Evolutionary conservation across 1,140 invertebrate genomes (phyloP).

Genomic region (Atta colombica): DNA sequence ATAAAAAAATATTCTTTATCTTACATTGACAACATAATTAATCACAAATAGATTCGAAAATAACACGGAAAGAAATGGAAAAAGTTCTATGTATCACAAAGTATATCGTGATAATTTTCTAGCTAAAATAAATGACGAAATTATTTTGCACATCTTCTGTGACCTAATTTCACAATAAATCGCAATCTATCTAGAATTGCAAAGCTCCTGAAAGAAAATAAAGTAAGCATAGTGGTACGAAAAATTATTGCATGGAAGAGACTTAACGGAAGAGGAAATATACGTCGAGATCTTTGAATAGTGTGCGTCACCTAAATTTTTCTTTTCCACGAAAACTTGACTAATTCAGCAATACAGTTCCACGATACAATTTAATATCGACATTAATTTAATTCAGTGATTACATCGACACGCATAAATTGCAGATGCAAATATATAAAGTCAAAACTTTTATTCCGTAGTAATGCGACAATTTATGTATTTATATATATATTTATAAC

Average conservation of each 20-base stretch:
- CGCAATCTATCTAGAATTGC: slow-evolving; percentile 52
- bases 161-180: slow-evolving; percentile 63
- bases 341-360: not conserved
- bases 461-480: not conserved
- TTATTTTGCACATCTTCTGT: not conserved
- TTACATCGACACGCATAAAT: not conserved
- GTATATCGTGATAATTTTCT: slow-evolving; percentile 5
- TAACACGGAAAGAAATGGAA: not conserved
- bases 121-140: slow-evolving; percentile 23
- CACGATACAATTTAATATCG: slow-evolving; percentile 6
- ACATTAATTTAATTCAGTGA: not conserved
- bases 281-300: slow-evolving; percentile 41
- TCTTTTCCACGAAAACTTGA: not conserved
- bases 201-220: slow-evolving; percentile 16
- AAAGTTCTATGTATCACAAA: not conserved
- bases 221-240: slow-evolving; percentile 27
- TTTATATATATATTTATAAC: not conserved
- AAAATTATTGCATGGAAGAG: slow-evolving; percentile 46
- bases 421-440: not conserved
- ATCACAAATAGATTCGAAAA: not conserved
- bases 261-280: slow-evolving; percentile 20
- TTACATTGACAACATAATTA: slow-evolving; percentile 8
- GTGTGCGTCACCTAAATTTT: not conserved
- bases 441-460: not conserved
- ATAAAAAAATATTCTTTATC: slow-evolving; percentile 16